These are phyloP conservation scores for Natator depressus DNA, from an alignment of 2,113 vertebrate genomes.

Conservation along the genomic window DNA sequence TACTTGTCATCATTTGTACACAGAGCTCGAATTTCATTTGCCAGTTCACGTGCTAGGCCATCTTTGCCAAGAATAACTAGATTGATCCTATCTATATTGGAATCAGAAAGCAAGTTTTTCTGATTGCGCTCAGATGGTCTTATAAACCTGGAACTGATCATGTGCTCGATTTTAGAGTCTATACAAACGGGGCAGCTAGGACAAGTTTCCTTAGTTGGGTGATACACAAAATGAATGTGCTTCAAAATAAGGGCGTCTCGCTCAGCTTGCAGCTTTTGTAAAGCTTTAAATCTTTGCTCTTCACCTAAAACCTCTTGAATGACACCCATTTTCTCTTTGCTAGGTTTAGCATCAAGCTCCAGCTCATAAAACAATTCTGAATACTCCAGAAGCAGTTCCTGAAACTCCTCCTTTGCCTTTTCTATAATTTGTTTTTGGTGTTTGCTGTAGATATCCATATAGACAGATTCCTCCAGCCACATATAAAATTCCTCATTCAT, in stretches of 20 bases:
- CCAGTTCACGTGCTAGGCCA: slow-evolving; percentile 91
- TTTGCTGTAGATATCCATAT: slow-evolving; percentile 93
- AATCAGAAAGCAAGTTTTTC: slow-evolving; percentile 79
- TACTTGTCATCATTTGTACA: slow-evolving; percentile 95
- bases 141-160: slow-evolving; percentile 83
- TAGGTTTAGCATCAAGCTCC: slow-evolving; percentile 96
- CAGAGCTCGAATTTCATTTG: slow-evolving; percentile 95
- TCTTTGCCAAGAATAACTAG: slow-evolving; percentile 96
- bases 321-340: slow-evolving; percentile 99
- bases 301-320: slow-evolving; percentile 96
- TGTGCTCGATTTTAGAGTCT: slow-evolving; percentile 92
- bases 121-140: slow-evolving; percentile 86
- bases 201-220: slow-evolving; percentile 96
- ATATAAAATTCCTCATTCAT: slow-evolving; percentile 97
- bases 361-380: slow-evolving; percentile 98
- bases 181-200: slow-evolving; percentile 89
- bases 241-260: slow-evolving; percentile 96
- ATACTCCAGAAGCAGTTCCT: slow-evolving; percentile 95
- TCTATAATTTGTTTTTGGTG: slow-evolving; percentile 98
- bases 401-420: slow-evolving; percentile 95
- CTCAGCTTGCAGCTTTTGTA: slow-evolving; percentile 96
- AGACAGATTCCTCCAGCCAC: slow-evolving; percentile 92
- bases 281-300: slow-evolving; percentile 93
- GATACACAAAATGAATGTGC: slow-evolving; percentile 98
- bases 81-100: slow-evolving; percentile 89